Conservation (phyloP, 2,888 invertebrate species). For the Alsophila aescularia region DNA sequence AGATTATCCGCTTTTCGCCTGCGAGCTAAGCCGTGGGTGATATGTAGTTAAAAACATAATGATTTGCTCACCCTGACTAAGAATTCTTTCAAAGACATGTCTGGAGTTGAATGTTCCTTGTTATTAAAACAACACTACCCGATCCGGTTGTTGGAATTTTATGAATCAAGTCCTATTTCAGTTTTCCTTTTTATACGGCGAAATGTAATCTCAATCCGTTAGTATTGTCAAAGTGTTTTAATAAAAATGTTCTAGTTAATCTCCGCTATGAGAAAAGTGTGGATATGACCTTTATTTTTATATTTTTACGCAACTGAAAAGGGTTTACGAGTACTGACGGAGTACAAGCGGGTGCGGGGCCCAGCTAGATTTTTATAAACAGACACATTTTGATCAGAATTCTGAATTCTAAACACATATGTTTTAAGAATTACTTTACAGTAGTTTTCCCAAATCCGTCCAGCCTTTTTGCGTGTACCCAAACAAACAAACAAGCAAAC, state of each 20-base stretch:
- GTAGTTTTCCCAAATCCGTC: too few species aligned
- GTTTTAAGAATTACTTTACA: too few species aligned
- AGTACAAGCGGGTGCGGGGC: too few species aligned
- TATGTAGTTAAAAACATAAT: too few species aligned
- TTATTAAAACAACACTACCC: slow-evolving; percentile 10
- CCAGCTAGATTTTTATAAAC: too few species aligned
- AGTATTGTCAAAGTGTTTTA: slow-evolving; percentile 61
- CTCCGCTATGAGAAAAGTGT: slow-evolving; percentile 41
- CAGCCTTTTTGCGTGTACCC: too few species aligned
- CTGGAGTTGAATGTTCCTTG: neutral
- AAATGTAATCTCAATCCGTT: slow-evolving; percentile 55
- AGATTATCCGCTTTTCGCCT: too few species aligned
- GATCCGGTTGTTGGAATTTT: slow-evolving; percentile 30
- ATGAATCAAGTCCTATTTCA: slow-evolving; percentile 46
- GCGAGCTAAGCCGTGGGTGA: too few species aligned
- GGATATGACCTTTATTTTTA: slow-evolving; percentile 39
- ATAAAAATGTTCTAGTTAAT: slow-evolving; percentile 59
- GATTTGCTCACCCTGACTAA: slow-evolving; percentile 31
- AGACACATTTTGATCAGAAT: too few species aligned
- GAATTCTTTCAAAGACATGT: slow-evolving; percentile 14
- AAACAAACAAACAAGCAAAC: too few species aligned
- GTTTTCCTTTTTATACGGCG: slow-evolving; percentile 64
- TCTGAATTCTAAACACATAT: too few species aligned
- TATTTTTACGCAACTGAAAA: neutral
- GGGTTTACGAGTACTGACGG: too few species aligned